Percentiles rank a stretch among this genome's conserved stretches.
Evolutionary conservation across 2,113 vertebrate species (phyloP).

Genomic region (Aegotheles bennettii): DNA sequence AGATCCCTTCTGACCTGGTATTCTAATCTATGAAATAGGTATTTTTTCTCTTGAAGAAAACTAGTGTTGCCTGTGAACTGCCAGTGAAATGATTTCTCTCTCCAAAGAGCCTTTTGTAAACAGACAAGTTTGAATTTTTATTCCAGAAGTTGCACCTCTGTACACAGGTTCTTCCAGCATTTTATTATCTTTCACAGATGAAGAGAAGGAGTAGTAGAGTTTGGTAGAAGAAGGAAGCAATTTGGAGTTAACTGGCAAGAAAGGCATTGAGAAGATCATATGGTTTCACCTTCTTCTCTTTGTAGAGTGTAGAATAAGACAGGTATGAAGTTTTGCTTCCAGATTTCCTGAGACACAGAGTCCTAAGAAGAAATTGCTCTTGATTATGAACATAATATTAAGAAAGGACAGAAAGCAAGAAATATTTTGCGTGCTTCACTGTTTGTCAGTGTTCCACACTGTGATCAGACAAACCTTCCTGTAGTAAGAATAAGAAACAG

Average conservation of each 20-base stretch:
- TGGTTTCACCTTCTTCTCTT: background rate
- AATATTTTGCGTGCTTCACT: background rate
- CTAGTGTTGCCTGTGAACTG: background rate
- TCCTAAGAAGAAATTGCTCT: background rate
- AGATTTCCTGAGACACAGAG: background rate
- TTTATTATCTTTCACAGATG: background rate
- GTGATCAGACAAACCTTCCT: background rate
- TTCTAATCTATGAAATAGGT: too few relatives aligned
- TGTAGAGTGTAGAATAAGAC: background rate
- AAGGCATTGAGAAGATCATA: background rate
- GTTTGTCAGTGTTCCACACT: background rate
- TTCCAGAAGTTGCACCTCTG: background rate
- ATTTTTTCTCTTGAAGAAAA: too few relatives aligned
- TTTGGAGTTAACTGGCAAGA: background rate
- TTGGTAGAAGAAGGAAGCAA: background rate
- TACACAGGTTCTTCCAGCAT: background rate
- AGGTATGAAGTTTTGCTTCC: background rate
- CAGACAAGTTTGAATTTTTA: background rate
- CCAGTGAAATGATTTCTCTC: background rate
- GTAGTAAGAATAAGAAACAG: background rate
- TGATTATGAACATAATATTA: background rate
- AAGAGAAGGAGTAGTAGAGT: background rate
- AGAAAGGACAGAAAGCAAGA: background rate
- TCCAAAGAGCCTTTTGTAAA: background rate
- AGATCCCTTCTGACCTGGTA: too few relatives aligned